Base-by-base conservation (phyloP, 1,140 invertebrate species). In the Ctenoplectra terminalis region DNA sequence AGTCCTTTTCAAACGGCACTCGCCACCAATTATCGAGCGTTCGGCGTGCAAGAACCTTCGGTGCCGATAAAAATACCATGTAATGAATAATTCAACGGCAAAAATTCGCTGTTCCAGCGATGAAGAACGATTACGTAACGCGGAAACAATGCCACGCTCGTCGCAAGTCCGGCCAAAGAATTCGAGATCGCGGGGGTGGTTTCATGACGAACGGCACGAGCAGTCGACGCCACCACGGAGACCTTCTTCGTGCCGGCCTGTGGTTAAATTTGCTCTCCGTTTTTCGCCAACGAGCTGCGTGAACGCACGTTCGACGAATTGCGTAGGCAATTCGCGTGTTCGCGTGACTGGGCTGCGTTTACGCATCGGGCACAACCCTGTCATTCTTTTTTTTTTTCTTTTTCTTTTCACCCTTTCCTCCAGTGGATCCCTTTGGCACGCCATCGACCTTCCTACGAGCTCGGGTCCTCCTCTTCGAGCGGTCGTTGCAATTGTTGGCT, bases 361-460 rank as follows among this genome's bases (percentile, higher is more conserved):
- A 87, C 85, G 85, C 85, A 87, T 87, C 86, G 74, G 63, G 54
- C 64, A 64, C 75, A 89, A 89, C 83, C 88, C 86, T 83, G 83
- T 89, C 83, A 88, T 88, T 89, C 85, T 86, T 89, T 88, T n/a
- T n/a, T n/a, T n/a, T n/a, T n/a, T n/a, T n/a, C n/a, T n/a, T n/a
- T n/a, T n/a, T n/a, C n/a, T n/a, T n/a, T n/a, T n/a, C n/a, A n/a
- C n/a, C 75, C 61, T 66, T 37, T 34, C 48, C 37, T 64, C 70
- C 48, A 70, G 81, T 77, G 87, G 84, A 89, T 88, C 82, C 86
- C 84, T 64, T n/a, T 70, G 84, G 76, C 88, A 81, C 86, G 87
- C 64, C 69, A 83, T 64, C 79, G 46, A 66, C 54, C 46, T 40
- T 52, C 81, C 81, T 67, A 34, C 50, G 29, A 66, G 52, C 64